Evolutionary conservation across 2,888 invertebrate genomes (phyloP), one percentile per base, ranked within the genome.

Genomic region (Vanessa cardui): DNA sequence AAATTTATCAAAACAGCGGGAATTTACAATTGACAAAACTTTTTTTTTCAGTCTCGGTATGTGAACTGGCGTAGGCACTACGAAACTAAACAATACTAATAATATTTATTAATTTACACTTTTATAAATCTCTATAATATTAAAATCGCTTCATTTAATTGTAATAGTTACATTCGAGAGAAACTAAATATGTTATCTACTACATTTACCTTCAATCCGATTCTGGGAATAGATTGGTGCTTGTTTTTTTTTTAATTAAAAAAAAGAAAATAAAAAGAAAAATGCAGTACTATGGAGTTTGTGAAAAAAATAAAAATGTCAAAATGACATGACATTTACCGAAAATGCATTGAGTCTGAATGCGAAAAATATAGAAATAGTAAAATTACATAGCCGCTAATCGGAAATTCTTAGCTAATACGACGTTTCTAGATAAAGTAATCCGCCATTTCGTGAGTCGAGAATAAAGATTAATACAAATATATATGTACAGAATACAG

Each of bases 181-280:
- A 15, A 72, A 72, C 74, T 72, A 59, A 66, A 66, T 70, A 68
- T 64, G 66, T 31, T 46, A 54, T 54, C 39, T 39, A 12, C 39
- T 26, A 52, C 39, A n/a, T 46, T 16, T 52, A 45, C 39, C 45
- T 58, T 59, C 2, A 6, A 15, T 52, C 21, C 45, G 49, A 46
- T 59, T 39, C 26, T 56, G 50, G 79, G 78, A 82, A 87, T 81
- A 86, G 84, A 85, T 84, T 78, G 83, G 83, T 85, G 83, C 83
- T 88, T 89, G 87, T 88, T 89, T 91, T 90, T 89, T 88, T 82
- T 77, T 81, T 80, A 81, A 80, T 87, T 39, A 31, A 54, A 54
- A 88, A 87, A 88, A 85, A 86, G 83, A 77, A 82, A 81, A 73
- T 72, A 76, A 80, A 83, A 84, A 79, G 79, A 72, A 78, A 81